Percentiles rank a stretch among this genome's conserved stretches.
Evolutionary conservation across 1,140 invertebrate species (phyloP).

Genomic region (Drosophila teissieri): DNA sequence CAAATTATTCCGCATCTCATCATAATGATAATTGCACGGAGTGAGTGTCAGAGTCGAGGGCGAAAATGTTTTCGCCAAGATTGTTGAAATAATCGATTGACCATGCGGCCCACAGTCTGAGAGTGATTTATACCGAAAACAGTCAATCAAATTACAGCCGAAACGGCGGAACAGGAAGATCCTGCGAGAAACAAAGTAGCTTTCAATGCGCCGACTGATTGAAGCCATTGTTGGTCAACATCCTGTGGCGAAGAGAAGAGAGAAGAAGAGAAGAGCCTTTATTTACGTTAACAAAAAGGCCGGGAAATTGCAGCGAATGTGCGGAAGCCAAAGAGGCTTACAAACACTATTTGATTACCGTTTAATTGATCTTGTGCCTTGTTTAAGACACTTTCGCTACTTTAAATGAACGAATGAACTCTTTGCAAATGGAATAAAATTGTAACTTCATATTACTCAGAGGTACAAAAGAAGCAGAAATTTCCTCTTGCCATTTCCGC

Average conservation of each 20-base stretch:
- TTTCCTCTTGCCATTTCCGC: background rate
- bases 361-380: too few species aligned
- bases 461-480: too few species aligned
- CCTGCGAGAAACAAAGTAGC: constrained; percentile 16
- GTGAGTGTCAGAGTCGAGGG: constrained; percentile 48
- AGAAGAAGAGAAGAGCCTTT: background rate
- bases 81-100: constrained; percentile 51
- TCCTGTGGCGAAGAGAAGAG: too few species aligned
- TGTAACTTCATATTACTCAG: too few species aligned
- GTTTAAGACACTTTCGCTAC: background rate
- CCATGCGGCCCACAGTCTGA: constrained; percentile 4
- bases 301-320: background rate
- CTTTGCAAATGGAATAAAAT: too few species aligned
- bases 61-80: constrained; percentile 46
- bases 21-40: constrained; percentile 62
- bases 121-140: constrained; percentile 49
- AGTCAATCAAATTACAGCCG: constrained; percentile 46
- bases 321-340: background rate
- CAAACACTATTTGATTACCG: constrained; percentile 22
- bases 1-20: constrained; percentile 60
- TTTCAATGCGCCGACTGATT: constrained; percentile 36
- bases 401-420: too few species aligned
- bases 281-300: constrained; percentile 26
- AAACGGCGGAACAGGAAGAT: constrained; percentile 8
- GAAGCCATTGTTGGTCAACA: constrained; percentile 47